Evolutionary conservation across 2,113 vertebrate species (phyloP).

Genomic region (Tonatia bakeri): DNA sequence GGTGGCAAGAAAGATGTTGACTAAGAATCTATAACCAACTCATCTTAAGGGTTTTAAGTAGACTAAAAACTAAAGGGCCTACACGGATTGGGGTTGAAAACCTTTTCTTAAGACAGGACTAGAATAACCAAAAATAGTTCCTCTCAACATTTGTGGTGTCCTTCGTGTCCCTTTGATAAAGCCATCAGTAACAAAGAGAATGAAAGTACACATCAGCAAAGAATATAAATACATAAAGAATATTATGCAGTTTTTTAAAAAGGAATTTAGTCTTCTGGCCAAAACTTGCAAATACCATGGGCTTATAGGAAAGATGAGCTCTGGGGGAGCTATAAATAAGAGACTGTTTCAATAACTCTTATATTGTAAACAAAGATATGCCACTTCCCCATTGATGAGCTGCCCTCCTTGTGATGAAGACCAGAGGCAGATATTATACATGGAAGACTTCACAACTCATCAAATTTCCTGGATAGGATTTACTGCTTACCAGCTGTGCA

Average conservation of each 20-base stretch:
- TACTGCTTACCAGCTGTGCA: not conserved
- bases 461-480: not conserved
- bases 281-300: not conserved
- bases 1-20: not conserved
- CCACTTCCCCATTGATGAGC: not conserved
- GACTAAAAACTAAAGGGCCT: not conserved
- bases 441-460: not conserved
- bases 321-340: not conserved
- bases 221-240: not conserved
- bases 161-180: not conserved
- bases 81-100: not conserved
- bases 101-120: not conserved
- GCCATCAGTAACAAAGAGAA: not conserved
- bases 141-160: not conserved
- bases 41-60: not conserved
- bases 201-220: not conserved
- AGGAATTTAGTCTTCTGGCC: not conserved
- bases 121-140: not conserved
- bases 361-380: not conserved
- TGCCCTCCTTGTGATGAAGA: not conserved
- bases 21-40: not conserved
- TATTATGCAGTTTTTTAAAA: not conserved
- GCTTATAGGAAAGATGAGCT: not conserved
- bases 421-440: not conserved
- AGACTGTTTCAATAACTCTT: not conserved